Percentiles rank a stretch among this genome's conserved stretches.
phyloP scores from a whole-genome alignment of 2,113 vertebrate genomes.

The Alaudala cheleensis region DNA sequence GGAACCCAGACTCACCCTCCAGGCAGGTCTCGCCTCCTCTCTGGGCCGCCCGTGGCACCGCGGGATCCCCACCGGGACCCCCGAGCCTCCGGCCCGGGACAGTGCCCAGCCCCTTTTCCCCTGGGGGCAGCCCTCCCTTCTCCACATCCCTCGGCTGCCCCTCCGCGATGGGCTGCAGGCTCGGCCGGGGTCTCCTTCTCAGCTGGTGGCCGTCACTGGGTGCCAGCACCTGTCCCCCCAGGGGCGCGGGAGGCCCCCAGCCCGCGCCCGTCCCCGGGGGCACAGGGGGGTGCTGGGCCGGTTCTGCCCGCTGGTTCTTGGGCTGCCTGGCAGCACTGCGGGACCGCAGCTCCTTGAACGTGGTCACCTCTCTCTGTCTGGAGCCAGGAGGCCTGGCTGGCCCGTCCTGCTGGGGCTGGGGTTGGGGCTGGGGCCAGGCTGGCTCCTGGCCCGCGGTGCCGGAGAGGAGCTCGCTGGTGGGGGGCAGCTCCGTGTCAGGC shows the following conservation, averaged over 20 bases:
- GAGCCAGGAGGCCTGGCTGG: constrained; percentile 20
- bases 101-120: neutral
- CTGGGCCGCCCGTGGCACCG: neutral
- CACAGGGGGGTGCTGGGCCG: neutral
- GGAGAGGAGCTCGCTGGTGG: constrained; percentile 40
- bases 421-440: constrained; percentile 79
- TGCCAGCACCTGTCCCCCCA: constrained; percentile 29
- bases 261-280: rapidly evolving
- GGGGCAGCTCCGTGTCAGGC: constrained; percentile 82
- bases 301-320: constrained; percentile 65
- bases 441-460: neutral
- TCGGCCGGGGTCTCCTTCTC: constrained; percentile 73
- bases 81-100: neutral
- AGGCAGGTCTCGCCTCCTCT: neutral
- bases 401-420: constrained; percentile 51
- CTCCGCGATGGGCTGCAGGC: constrained; percentile 80
- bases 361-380: constrained; percentile 82
- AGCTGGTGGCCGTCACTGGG: constrained; percentile 74
- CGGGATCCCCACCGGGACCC: neutral
- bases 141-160: constrained; percentile 67
- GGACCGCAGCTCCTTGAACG: constrained; percentile 90
- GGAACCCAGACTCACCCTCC: neutral
- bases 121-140: constrained; percentile 55
- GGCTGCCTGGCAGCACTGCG: constrained; percentile 74
- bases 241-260: constrained; percentile 39